Percentiles rank a stretch among this genome's conserved stretches.
phyloP scores from a whole-genome alignment of 2,797 vertebrate species.

The Furcifer pardalis region DNA sequence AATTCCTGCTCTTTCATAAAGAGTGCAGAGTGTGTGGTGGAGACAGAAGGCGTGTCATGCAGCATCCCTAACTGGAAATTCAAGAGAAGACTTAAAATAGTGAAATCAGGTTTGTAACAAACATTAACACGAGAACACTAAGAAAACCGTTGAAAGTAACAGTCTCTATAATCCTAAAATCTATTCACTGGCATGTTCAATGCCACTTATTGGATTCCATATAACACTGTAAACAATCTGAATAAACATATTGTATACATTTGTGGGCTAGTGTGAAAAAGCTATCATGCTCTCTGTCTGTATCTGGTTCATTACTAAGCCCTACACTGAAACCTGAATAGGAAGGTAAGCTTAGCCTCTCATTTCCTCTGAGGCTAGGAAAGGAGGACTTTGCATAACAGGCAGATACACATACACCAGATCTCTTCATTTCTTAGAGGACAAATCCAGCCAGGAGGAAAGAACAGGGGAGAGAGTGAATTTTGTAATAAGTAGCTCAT shows the following conservation, averaged over 20 bases:
- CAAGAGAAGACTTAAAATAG: slow-evolving; percentile 16
- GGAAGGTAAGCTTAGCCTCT: neutral
- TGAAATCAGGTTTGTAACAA: neutral
- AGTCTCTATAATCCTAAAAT: neutral
- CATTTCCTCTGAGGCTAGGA: neutral
- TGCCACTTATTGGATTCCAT: neutral
- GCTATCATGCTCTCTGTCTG: neutral
- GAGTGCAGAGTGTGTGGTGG: neutral
- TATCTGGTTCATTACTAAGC: neutral
- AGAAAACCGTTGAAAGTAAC: neutral
- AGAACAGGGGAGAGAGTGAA: no score
- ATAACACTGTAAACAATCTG: neutral
- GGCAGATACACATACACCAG: neutral
- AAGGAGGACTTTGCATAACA: neutral
- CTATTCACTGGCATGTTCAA: neutral
- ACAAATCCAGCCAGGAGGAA: no score
- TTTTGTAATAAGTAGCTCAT: no score
- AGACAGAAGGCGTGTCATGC: neutral
- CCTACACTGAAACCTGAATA: neutral
- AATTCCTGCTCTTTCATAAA: slow-evolving; percentile 23
- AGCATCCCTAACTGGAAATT: neutral
- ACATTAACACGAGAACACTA: neutral
- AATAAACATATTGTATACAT: neutral
- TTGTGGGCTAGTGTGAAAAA: neutral
- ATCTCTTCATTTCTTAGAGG: neutral